Base-by-base conservation (phyloP, 2,113 vertebrate species). In the Melanocharis versteri region DNA sequence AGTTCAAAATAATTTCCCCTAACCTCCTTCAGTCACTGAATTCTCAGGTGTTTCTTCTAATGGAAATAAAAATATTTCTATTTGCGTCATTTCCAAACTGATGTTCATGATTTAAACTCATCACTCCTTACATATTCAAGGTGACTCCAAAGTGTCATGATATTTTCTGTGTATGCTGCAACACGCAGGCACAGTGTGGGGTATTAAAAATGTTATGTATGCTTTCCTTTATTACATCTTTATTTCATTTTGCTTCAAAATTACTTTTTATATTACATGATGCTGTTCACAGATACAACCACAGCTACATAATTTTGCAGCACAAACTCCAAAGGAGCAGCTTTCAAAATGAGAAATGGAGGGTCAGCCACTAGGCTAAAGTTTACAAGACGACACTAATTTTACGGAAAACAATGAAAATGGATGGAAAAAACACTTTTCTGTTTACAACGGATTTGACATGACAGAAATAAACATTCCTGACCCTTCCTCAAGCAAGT, bases 1-100 rank as follows among this genome's bases (percentile, higher is more conserved):
- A 88, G 84, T 58, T 72, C 40, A 47, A 73, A 91, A 62, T n/a
- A 50, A 89, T 66, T 83, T 60, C 45, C 69, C 64, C 61, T 81
- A 90, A 79, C 90, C 96, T 90, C 76, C 80, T 96, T 96, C 72
- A 87, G 85, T 96, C 94, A 83, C n/a, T 89, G 72, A 61, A 47
- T 83, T 90, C 73, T 71, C 61, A 51, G 65, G 90, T 86, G 50
- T 83, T 94, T 68, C 64, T 87, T 76, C 64, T 68, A 77, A 83
- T 30, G 48, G 45, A 83, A 93, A 92, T 60, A 71, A 90, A 96
- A 95, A 88, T 61, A 90, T 83, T 93, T 81, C 86, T 73, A 6
- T 13, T 4, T 84, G 83, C 37, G 13, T 94, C 81, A 96, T 42
- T 94, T 77, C 9, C 4, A 83, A 93, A 65, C 22, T 18, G 51